phyloP scores from a whole-genome alignment of 2,888 invertebrate genomes.

The Drosophila conformis region DNA sequence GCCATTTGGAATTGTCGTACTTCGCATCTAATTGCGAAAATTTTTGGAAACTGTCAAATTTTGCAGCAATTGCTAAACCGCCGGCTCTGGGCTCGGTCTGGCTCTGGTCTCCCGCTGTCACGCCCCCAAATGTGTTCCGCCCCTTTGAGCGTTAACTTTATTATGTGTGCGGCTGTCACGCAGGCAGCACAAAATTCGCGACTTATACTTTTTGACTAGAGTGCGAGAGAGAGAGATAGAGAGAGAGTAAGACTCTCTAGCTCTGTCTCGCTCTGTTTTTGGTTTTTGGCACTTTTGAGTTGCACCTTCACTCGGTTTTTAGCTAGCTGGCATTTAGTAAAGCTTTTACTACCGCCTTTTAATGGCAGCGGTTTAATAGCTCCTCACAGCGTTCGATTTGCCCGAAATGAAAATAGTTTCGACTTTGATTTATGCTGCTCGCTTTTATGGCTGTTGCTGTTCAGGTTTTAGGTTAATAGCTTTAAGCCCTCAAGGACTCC shows the following conservation, averaged over 20 bases:
- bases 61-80: slow-evolving; percentile 72
- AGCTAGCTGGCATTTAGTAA: slow-evolving; percentile 48
- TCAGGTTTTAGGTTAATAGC: slow-evolving; percentile 26
- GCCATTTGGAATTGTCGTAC: slow-evolving; percentile 66
- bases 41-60: slow-evolving; percentile 77
- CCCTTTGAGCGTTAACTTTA: slow-evolving; percentile 65
- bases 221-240: background rate
- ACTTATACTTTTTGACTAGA: slow-evolving; percentile 50
- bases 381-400: slow-evolving; percentile 50
- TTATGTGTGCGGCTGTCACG: slow-evolving; percentile 62
- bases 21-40: slow-evolving; percentile 76
- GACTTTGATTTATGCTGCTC: slow-evolving; percentile 57
- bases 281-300: slow-evolving; percentile 14
- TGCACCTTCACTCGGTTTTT: slow-evolving; percentile 28
- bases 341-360: slow-evolving; percentile 61
- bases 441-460: slow-evolving; percentile 42
- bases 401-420: slow-evolving; percentile 60
- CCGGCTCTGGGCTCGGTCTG: slow-evolving; percentile 56
- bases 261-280: slow-evolving; percentile 3
- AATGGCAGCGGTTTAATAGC: slow-evolving; percentile 61
- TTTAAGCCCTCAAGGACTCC: slow-evolving; percentile 1
- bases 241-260: no score
- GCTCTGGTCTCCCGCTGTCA: slow-evolving; percentile 30
- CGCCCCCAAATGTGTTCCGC: slow-evolving; percentile 32
- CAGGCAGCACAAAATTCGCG: slow-evolving; percentile 47